Evolutionary conservation across 2,797 vertebrate genomes (phyloP).

Genomic region (Lagocephalus sceleratus): DNA sequence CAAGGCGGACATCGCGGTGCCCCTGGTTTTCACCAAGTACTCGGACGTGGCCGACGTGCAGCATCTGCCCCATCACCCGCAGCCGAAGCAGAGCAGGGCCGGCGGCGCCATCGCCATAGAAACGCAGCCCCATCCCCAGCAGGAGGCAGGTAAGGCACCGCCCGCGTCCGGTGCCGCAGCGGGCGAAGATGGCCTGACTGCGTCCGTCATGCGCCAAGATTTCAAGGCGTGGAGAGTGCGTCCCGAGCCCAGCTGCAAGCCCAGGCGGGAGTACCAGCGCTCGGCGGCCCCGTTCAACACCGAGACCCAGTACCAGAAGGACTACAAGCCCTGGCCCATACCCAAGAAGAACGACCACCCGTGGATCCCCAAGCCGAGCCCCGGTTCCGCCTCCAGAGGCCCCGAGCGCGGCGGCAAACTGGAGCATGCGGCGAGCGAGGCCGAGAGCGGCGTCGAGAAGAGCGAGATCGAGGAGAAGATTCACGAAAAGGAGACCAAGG

Average conservation of each 20-base stretch:
- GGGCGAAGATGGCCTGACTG: conserved; percentile 64
- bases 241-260: conserved; percentile 92
- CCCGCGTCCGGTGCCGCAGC: conserved; percentile 63
- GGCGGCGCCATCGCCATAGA: conserved; percentile 77
- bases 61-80: conserved; percentile 73
- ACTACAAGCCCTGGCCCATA: conserved; percentile 96
- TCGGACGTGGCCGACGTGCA: conserved; percentile 89
- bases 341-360: conserved; percentile 91
- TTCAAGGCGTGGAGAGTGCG: conserved; percentile 91
- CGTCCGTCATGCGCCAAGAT: conserved; percentile 95
- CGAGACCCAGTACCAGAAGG: conserved; percentile 95
- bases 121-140: conserved; percentile 77
- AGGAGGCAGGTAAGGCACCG: conserved; percentile 69
- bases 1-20: conserved; percentile 95
- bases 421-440: conserved; percentile 57
- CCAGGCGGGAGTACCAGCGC: conserved; percentile 87
- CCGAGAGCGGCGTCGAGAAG: conserved; percentile 77
- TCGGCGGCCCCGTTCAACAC: conserved; percentile 85
- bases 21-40: conserved; percentile 93
- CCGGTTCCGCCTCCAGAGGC: conserved; percentile 46
- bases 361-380: conserved; percentile 89
- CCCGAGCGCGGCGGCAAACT: conserved; percentile 53
- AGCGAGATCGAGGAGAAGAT: conserved; percentile 77
- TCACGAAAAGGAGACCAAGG: conserved; percentile 70
- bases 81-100: conserved; percentile 63